Base-by-base conservation (phyloP, 2,113 vertebrate genomes). In the Ariopsis seemanni region DNA sequence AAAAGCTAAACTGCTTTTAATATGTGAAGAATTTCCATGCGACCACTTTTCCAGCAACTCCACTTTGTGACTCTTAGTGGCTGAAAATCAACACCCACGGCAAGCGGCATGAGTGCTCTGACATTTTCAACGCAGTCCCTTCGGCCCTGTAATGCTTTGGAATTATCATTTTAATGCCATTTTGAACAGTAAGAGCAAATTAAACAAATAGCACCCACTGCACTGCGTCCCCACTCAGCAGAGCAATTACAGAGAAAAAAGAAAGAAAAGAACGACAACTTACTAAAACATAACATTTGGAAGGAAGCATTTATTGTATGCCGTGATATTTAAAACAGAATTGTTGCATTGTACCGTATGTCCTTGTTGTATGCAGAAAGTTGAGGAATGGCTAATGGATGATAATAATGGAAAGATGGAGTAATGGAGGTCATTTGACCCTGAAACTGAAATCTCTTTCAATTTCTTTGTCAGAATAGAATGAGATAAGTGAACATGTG, bases 91-190 rank as follows among this genome's bases (percentile, higher is more conserved):
- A 67, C 83, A 71, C 85, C 85, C 62, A 86, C 75, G 58, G 30
- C 15, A 50, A 79, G 85, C 57, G 25, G 72, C 58, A 48, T 78
- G 72, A 63, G 72, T 80, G 62, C 48, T 78, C 77, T 86, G 85
- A 86, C 85, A 86, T 86, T 86, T 86, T 18, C 58, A 57, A 30
- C 62, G 77, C 77, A 8, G 50, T 84, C 85, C 74, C 85, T 60
- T 65, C 22, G 57, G 85, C 62, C 77, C 62, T n/a, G 15, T 42
- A 57, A 67, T 34, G 62, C 85, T 55, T 55, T 62, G 1, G 18
- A 69, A 86, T 77, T 80, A 80, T 86, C 85, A 55, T 80, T 86
- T 86, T 86, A 80, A 86, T 86, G 62, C 77, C 60, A 63, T 80
- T 79, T 69, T 81, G 77, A 86, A 80, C 75, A 65, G 85, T 80